phyloP scores from a whole-genome alignment of 2,113 vertebrate species.

The Mus spicilegus region DNA sequence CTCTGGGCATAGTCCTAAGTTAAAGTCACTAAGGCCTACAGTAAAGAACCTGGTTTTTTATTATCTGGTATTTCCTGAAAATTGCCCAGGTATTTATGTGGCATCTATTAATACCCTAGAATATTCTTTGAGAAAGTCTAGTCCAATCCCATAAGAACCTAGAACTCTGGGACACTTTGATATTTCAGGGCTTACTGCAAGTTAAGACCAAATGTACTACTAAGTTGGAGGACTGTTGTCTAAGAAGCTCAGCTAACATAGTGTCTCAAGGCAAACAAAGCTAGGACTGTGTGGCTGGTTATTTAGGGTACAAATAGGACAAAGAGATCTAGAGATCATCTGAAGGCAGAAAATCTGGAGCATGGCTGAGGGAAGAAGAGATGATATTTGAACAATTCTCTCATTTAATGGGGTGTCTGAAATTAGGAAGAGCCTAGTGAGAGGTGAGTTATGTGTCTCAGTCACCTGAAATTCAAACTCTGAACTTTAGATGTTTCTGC shows the following conservation, averaged over 20 bases:
- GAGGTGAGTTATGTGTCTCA: background rate
- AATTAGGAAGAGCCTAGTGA: conserved; percentile 48
- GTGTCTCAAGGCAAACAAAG: conserved; percentile 1
- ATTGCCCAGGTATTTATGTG: conserved; percentile 54
- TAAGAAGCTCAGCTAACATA: background rate
- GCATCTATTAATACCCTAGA: conserved; percentile 30
- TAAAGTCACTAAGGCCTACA: conserved; percentile 41
- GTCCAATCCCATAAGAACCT: conserved; percentile 54
- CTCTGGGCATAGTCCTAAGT: conserved; percentile 43
- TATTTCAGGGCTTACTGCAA: conserved; percentile 55
- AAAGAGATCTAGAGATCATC: background rate
- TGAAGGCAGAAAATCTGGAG: conserved; percentile 22
- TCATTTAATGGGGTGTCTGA: background rate
- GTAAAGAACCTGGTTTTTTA: conserved; percentile 36
- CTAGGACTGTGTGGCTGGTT: background rate
- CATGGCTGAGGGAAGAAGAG: conserved; percentile 23
- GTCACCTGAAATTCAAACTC: conserved; percentile 39
- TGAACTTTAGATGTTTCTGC: conserved; percentile 30
- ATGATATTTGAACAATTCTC: background rate
- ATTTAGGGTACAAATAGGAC: conserved; percentile 10
- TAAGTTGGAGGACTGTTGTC: background rate
- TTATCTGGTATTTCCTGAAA: conserved; percentile 68
- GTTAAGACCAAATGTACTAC: conserved; percentile 6
- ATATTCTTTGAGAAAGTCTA: conserved; percentile 52
- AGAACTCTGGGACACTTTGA: conserved; percentile 31